These are phyloP conservation scores for Belonocnema kinseyi DNA, from an alignment of 1,140 invertebrate genomes.

Conservation along the genomic window DNA sequence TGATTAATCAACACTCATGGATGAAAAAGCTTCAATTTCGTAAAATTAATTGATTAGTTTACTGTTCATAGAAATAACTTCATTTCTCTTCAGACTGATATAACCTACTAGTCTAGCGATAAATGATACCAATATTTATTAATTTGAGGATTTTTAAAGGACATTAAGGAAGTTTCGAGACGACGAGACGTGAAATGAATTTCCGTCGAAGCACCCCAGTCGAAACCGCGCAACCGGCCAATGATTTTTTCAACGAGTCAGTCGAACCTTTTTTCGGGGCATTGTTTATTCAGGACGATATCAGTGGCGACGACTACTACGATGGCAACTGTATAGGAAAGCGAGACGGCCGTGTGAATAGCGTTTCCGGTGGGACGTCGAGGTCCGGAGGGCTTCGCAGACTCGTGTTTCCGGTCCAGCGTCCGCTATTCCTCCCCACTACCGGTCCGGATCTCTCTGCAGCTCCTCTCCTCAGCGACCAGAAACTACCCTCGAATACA, in stretches of 20 bases:
- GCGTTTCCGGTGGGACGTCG: slow-evolving; percentile 72
- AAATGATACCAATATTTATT: too few species aligned
- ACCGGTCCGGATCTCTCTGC: slow-evolving; percentile 66
- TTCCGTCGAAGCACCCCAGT: slow-evolving; percentile 47
- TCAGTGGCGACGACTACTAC: slow-evolving; percentile 62
- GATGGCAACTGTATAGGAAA: slow-evolving; percentile 62
- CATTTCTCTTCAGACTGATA: background rate
- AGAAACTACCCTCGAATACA: slow-evolving; percentile 46
- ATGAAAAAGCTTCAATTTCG: background rate
- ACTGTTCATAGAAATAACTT: slow-evolving; percentile 32
- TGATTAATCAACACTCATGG: background rate
- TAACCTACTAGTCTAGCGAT: too few species aligned
- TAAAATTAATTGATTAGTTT: background rate
- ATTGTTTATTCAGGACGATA: slow-evolving; percentile 74
- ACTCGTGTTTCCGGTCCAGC: slow-evolving; percentile 73
- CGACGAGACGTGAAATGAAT: slow-evolving; percentile 56
- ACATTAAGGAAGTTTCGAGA: slow-evolving; percentile 38
- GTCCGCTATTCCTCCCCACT: slow-evolving; percentile 65
- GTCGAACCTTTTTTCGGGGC: slow-evolving; percentile 58
- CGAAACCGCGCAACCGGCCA: slow-evolving; percentile 43
- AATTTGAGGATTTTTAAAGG: slow-evolving; percentile 8
- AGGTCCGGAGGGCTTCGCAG: slow-evolving; percentile 70
- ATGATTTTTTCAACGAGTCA: slow-evolving; percentile 48
- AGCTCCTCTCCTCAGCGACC: slow-evolving; percentile 47
- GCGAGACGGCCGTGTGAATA: slow-evolving; percentile 73